Evolutionary conservation across 2,113 vertebrate genomes (phyloP).

Genomic region (Pseudopipra pipra): DNA sequence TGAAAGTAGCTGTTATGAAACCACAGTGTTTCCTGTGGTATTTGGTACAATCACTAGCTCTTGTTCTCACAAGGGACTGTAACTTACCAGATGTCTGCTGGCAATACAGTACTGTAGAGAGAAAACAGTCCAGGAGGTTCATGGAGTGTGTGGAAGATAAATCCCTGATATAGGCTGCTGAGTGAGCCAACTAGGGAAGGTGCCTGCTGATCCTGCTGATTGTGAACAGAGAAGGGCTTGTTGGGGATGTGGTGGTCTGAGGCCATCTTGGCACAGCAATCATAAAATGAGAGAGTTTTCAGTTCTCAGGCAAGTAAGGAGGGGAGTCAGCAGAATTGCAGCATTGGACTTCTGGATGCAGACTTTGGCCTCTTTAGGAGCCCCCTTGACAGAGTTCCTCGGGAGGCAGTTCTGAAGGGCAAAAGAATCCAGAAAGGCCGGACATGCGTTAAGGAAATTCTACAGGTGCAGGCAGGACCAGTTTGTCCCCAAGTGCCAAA

Average conservation of each 20-base stretch:
- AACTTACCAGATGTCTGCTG: not conserved
- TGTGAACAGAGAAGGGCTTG: not conserved
- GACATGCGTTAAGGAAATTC: accelerated
- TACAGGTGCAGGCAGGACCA: not conserved
- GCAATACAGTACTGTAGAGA: not conserved
- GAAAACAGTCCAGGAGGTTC: not conserved
- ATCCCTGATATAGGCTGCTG: not conserved
- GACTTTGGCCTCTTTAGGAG: not conserved
- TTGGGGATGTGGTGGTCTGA: not conserved
- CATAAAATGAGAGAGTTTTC: not conserved
- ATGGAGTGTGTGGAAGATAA: not conserved
- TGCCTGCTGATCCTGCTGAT: not conserved
- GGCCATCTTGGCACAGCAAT: not conserved
- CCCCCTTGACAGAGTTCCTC: not conserved
- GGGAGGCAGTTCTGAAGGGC: not conserved
- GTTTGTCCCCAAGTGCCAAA: not conserved
- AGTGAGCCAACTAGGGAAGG: not conserved
- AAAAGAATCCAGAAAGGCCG: not conserved
- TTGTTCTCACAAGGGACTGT: not conserved
- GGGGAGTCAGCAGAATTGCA: not conserved
- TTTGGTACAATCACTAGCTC: not conserved
- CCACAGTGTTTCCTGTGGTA: not conserved
- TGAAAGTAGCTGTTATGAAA: not conserved
- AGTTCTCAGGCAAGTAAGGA: not conserved
- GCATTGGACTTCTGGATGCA: not conserved